Conservation (phyloP, 2,888 invertebrate species). For the Netelia fuscicornis region DNA sequence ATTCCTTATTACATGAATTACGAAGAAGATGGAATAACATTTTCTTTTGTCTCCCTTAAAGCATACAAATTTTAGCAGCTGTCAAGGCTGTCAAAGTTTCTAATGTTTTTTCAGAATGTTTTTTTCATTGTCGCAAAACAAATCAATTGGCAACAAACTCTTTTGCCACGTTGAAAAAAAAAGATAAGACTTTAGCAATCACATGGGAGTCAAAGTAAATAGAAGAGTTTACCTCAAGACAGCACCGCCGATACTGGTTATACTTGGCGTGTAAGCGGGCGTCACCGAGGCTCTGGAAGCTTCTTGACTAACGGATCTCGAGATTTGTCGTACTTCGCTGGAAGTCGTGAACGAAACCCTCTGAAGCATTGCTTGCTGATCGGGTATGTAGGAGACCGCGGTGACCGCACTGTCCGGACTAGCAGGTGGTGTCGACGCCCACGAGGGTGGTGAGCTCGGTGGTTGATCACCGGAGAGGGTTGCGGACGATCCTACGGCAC, state of each 20-base stretch:
- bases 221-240: slow-evolving; percentile 85
- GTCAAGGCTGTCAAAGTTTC: not conserved
- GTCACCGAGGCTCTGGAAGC: slow-evolving; percentile 75
- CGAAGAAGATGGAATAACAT: not conserved
- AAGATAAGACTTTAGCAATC: not conserved
- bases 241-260: slow-evolving; percentile 89
- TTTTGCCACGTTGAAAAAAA: not conserved
- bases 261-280: slow-evolving; percentile 85
- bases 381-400: slow-evolving; percentile 86
- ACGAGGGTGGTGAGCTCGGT: slow-evolving; percentile 87
- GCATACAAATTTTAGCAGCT: not conserved
- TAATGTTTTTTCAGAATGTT: not conserved
- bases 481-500: slow-evolving; percentile 89
- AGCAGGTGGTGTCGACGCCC: slow-evolving; percentile 87
- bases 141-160: too few relatives aligned
- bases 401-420: slow-evolving; percentile 87
- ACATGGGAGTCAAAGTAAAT: not conserved
- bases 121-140: too few relatives aligned
- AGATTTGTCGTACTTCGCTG: slow-evolving; percentile 86
- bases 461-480: slow-evolving; percentile 86
- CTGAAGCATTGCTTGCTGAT: slow-evolving; percentile 85
- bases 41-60: not conserved
- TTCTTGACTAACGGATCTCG: slow-evolving; percentile 79
- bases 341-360: slow-evolving; percentile 88
- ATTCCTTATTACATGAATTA: not conserved